A percentile compares a stretch with the other conserved stretches of the same genome.
phyloP scores from a whole-genome alignment of 2,888 invertebrate genomes.

The Hanleya hanleyi region DNA sequence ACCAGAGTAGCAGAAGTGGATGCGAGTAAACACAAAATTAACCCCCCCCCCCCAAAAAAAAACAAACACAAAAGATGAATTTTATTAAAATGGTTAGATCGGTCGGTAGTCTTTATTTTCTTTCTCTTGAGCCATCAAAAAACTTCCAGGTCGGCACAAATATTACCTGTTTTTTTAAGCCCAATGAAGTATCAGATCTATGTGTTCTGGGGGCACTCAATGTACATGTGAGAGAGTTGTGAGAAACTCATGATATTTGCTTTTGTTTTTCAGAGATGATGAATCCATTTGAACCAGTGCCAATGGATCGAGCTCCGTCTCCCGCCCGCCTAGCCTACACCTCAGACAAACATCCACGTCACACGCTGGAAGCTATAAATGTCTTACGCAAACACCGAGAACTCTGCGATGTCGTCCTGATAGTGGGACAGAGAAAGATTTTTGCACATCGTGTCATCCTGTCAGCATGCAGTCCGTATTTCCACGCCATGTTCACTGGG shows the following conservation, averaged over 20 bases:
- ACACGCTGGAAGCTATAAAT: slow-evolving; percentile 92
- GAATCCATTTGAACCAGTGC: slow-evolving; percentile 24
- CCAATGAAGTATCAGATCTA: too few relatives aligned
- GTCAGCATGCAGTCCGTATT: slow-evolving; percentile 98
- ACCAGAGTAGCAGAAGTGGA: too few relatives aligned
- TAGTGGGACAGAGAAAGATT: slow-evolving; percentile 94
- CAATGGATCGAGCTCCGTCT: slow-evolving; percentile 66
- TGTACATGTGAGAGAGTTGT: not conserved
- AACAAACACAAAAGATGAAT: too few relatives aligned
- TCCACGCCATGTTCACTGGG: slow-evolving; percentile 98
- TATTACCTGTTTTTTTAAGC: too few relatives aligned
- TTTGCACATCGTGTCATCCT: slow-evolving; percentile 86
- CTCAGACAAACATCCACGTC: slow-evolving; percentile 84
- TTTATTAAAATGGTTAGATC: too few relatives aligned
- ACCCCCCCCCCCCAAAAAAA: too few relatives aligned
- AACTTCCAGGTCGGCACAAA: too few relatives aligned
- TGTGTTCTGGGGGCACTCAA: too few relatives aligned
- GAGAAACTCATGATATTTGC: not conserved
- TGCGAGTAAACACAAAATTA: too few relatives aligned
- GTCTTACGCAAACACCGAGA: slow-evolving; percentile 90
- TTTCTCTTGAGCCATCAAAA: too few relatives aligned
- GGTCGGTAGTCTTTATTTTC: too few relatives aligned
- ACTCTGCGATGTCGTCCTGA: slow-evolving; percentile 96
- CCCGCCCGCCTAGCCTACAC: slow-evolving; percentile 70
- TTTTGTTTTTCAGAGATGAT: not conserved